Percentiles rank a stretch among this genome's conserved stretches.
These are phyloP conservation scores for Pelecanus crispus DNA, from an alignment of 2,113 vertebrate species.

Conservation along the genomic window DNA sequence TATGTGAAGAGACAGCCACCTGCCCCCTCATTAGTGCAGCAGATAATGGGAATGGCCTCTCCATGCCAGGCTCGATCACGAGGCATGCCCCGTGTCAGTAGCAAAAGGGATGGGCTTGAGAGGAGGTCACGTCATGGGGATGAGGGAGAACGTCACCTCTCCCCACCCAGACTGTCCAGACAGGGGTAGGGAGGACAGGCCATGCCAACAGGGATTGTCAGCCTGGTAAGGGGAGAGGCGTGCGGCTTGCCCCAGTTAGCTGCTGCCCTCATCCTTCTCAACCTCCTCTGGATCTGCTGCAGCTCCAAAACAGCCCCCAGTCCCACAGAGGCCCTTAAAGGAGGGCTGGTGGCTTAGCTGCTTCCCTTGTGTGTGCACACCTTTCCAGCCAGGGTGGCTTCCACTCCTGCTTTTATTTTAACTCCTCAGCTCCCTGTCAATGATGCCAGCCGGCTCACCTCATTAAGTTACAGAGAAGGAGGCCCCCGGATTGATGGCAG, in stretches of 20 bases:
- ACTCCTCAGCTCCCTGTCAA: slow-evolving; percentile 61
- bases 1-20: neutral
- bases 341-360: neutral
- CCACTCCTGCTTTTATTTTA: neutral
- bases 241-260: accelerated
- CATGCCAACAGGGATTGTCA: neutral
- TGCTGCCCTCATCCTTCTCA: neutral
- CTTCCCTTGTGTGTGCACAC: neutral
- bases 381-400: neutral
- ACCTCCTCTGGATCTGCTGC: neutral
- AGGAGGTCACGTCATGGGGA: neutral
- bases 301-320: neutral
- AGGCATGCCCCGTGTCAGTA: accelerated
- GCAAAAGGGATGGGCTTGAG: accelerated
- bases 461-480: slow-evolving; percentile 65
- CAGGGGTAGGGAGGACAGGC: neutral
- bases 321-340: neutral
- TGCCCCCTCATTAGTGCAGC: neutral
- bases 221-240: neutral
- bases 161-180: neutral
- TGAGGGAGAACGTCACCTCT: neutral
- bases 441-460: slow-evolving; percentile 43
- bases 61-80: neutral
- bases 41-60: neutral
- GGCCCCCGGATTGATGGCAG: slow-evolving; percentile 59